Evolutionary conservation across 2,797 vertebrate species (phyloP).

Genomic region (Rallus crepitans): DNA sequence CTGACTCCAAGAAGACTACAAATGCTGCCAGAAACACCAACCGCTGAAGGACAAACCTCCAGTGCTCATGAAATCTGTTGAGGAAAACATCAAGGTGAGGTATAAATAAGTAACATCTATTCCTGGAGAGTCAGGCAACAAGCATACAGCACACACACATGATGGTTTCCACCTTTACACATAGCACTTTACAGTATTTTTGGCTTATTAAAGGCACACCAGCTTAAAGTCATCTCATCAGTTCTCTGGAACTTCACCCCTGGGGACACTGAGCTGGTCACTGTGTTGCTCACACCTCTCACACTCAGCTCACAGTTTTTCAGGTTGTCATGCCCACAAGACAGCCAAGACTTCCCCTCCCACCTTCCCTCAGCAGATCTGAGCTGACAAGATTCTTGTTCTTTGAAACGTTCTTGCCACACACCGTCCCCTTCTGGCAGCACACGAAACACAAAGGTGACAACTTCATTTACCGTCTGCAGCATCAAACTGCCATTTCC

Average conservation of each 20-base stretch:
- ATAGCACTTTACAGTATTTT: neutral
- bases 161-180: neutral
- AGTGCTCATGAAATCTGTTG: constrained; percentile 96
- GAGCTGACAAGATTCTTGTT: neutral
- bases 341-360: neutral
- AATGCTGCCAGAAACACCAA: constrained; percentile 93
- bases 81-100: neutral
- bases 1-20: constrained; percentile 93
- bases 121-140: neutral
- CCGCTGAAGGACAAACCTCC: constrained; percentile 96
- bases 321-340: neutral
- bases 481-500: neutral
- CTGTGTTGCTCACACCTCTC: neutral
- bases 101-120: neutral
- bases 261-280: accelerated
- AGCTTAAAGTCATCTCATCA: neutral
- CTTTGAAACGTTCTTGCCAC: neutral
- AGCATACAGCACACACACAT: accelerated
- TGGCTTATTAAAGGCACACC: neutral
- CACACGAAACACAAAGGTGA: neutral
- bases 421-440: constrained; percentile 23
- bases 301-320: neutral
- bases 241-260: neutral
- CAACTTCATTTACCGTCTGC: neutral
- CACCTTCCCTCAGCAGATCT: neutral